Base-by-base conservation (phyloP, 2,113 vertebrate species). In the Caloenas nicobarica region DNA sequence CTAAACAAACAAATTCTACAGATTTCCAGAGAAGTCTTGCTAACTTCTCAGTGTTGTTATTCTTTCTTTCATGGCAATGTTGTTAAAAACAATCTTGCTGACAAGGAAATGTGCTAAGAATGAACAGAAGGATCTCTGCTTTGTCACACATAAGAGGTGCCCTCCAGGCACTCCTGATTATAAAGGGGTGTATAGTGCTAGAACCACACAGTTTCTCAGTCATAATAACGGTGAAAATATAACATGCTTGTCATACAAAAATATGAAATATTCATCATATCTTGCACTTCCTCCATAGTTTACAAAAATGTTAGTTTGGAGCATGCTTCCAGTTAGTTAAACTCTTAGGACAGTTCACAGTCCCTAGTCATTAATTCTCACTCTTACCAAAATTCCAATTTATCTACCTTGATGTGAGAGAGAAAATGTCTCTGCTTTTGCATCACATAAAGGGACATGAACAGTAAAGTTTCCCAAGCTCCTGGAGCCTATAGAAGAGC, bases 1-100 rank as follows among this genome's bases (percentile, higher is more conserved):
- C 76, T 87, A 96, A 96, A 93, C 51, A 94, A 98, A 96, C 31
- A 88, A 69, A 92, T 50, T 26, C n/a, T n/a, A 83, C 40, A 81
- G 34, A 81, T 94, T 88, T 91, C 81, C 58, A 81, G 66, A 87
- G 69, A 85, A 4, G 7, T 61, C 66, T 78, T 22, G 80, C 40
- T 92, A 81, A 56, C 54, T 50, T 42, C 74, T 79, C 44, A 18
- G 50, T 21, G n/a, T 11, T 83, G 12, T 36, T 90, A 60, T 40
- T 68, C 26, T 89, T 36, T 56, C 36, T 70, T 93, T 81, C 34
- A 56, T 16, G 21, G 36, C 11, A 57, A 38, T 28, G 40, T 15
- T 83, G 40, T 78, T 82, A n/a, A 86, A 89, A 94, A 56, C 44
- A 81, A 11, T 13, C 10, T 58, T 89, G 33, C 56, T 92, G 85